Conservation (phyloP, 2,113 vertebrate genomes). For the Dromaius novaehollandiae region DNA sequence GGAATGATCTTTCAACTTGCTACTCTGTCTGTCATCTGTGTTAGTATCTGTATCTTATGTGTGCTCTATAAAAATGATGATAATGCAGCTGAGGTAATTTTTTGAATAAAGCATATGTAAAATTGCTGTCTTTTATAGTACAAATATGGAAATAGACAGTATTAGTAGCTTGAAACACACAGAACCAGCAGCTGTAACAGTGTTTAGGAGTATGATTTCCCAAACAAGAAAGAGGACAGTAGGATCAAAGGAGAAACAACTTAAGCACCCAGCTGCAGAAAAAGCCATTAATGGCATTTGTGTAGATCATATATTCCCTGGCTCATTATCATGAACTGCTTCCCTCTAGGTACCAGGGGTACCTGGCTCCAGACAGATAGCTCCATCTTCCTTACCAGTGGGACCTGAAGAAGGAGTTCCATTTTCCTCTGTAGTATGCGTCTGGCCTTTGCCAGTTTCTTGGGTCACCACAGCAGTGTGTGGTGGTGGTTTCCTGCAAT, state of each 20-base stretch:
- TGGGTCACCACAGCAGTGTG: background rate
- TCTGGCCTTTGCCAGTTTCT: background rate
- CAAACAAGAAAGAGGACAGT: background rate
- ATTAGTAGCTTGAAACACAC: background rate
- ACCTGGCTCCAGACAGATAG: background rate
- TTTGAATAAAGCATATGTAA: background rate
- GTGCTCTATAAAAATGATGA: background rate
- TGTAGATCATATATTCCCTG: background rate
- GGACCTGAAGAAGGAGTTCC: background rate
- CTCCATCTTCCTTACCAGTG: background rate
- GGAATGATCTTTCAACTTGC: background rate
- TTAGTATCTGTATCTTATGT: background rate
- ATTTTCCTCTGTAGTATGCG: background rate
- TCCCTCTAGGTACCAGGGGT: background rate
- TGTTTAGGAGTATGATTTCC: background rate
- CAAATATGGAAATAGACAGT: background rate
- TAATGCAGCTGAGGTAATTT: background rate
- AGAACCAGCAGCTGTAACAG: background rate
- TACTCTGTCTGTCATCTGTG: background rate
- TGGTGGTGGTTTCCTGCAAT: background rate
- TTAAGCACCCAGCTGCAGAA: background rate
- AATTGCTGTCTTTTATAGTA: background rate
- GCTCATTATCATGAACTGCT: background rate
- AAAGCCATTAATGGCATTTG: background rate
- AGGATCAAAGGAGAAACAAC: background rate